phyloP scores from a whole-genome alignment of 1,140 invertebrate genomes.

The Eumeta japonica region DNA sequence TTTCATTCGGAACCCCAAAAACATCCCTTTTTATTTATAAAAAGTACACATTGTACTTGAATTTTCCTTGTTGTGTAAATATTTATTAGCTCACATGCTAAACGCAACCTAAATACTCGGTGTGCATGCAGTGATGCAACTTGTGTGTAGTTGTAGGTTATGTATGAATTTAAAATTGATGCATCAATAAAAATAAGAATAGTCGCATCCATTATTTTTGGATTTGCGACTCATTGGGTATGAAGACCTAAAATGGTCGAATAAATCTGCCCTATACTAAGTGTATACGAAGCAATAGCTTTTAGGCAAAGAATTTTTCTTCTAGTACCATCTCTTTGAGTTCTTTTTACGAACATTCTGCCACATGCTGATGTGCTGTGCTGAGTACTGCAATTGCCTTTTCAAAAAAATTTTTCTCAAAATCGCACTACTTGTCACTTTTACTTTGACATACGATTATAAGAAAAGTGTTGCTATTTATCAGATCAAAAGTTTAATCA shows the following conservation, averaged over 20 bases:
- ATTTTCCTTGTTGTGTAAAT: background rate
- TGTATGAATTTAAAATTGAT: conserved; percentile 21
- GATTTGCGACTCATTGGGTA: conserved; percentile 11
- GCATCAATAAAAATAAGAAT: conserved; percentile 12
- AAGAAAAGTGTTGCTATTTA: too few species aligned
- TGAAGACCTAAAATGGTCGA: too few species aligned
- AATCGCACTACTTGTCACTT: too few species aligned
- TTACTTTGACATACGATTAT: too few species aligned
- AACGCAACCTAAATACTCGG: conserved; percentile 16
- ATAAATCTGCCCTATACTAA: conserved; percentile 22
- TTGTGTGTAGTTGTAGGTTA: too few species aligned
- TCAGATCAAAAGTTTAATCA: too few species aligned
- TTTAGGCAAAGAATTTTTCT: conserved; percentile 13
- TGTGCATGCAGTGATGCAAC: conserved; percentile 17
- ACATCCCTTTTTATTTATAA: conserved; percentile 4
- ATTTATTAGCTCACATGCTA: background rate
- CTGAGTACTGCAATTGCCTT: too few species aligned
- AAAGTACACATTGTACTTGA: too few species aligned
- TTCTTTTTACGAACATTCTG: conserved; percentile 18
- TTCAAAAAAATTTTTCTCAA: too few species aligned
- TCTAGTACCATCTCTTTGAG: conserved; percentile 22
- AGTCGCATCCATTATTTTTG: conserved; percentile 12
- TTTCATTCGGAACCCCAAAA: too few species aligned
- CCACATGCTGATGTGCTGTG: too few species aligned
- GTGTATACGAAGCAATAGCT: conserved; percentile 22